These are phyloP conservation scores for Drosophila seclusa DNA, from an alignment of 2,888 invertebrate genomes.

Conservation along the genomic window DNA sequence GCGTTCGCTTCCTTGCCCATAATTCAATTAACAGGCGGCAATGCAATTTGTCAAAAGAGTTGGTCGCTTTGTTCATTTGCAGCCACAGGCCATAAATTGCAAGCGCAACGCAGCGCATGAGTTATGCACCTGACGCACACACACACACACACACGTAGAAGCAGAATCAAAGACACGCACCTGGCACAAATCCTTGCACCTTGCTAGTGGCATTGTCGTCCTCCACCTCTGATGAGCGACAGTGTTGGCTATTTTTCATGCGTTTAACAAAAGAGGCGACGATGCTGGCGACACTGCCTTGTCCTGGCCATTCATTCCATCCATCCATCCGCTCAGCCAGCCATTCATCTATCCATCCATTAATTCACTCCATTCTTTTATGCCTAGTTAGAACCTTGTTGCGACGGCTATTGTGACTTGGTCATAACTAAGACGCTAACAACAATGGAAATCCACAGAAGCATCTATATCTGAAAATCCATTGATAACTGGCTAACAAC, in stretches of 20 bases:
- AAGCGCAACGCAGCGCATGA: slow-evolving; percentile 65
- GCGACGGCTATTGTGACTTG: slow-evolving; percentile 10
- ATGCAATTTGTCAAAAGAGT: slow-evolving; percentile 75
- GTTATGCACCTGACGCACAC: slow-evolving; percentile 63
- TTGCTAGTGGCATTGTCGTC: slow-evolving; percentile 17
- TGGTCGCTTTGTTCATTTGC: slow-evolving; percentile 73
- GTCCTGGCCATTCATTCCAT: slow-evolving; percentile 33
- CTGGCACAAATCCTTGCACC: slow-evolving; percentile 17
- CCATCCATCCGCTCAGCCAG: slow-evolving; percentile 18
- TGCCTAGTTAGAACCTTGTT: slow-evolving; percentile 25
- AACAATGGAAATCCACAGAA: slow-evolving; percentile 8
- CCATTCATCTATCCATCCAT: slow-evolving; percentile 14
- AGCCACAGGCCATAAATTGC: slow-evolving; percentile 69
- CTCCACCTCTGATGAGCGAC: slow-evolving; percentile 49
- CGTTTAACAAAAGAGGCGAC: slow-evolving; percentile 72
- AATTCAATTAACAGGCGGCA: slow-evolving; percentile 72
- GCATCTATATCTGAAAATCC: neutral
- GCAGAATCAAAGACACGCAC: slow-evolving; percentile 2
- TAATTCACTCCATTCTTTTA: slow-evolving; percentile 22
- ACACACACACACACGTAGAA: neutral
- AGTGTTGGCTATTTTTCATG: slow-evolving; percentile 73
- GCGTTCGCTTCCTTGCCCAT: slow-evolving; percentile 25
- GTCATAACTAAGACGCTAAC: neutral
- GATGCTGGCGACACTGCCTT: slow-evolving; percentile 37
- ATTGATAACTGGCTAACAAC: neutral